Base-by-base conservation (phyloP, 2,113 vertebrate genomes). In the Oncorhynchus kisutch region DNA sequence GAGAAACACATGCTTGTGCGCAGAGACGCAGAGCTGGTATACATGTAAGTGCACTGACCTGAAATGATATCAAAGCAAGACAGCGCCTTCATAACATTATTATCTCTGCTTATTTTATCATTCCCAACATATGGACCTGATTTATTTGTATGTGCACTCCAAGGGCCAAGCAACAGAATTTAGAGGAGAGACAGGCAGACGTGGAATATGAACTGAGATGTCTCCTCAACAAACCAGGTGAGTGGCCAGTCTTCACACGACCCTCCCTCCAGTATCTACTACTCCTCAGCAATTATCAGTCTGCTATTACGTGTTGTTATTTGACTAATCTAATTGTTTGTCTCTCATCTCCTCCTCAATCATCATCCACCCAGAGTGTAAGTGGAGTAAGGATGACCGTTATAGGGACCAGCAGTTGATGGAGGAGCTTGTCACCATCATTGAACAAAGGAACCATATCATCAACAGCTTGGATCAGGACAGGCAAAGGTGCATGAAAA, bases 401-500 rank as follows among this genome's bases (percentile, higher is more conserved):
- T 78, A 57, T 34, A 92, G 86, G 65, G 97, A 99, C 80, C 92
- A 94, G 85, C 92, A 94, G 85, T 88, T 98, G 85, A 96, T 96
- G 96, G 86, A 92, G 20, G 94, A 96, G 83, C 89, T 98, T 39
- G 91, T 97, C 71, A 90, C 92, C 70, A 92, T 98, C 84, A 96
- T 99, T 2, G 96, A 97, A 70, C 94, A 96, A 90, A 95, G 97
- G 82, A 96, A 98, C 0, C 94, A 96, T 76, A 98, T 99, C 4
- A 89, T 99, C 86, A 96, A 94, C 92, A 94, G 93, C 88, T 79
- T 98, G 84, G 96, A 99, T 0, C 94, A 96, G 90, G 96, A 99
- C 88, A 89, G 94, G 67, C 94, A 96, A 89, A 97, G 96, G 97
- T 98, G 88, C 25, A 1, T n/a, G 5, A 22, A 24, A 22, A 24